Evolutionary conservation across 2,888 invertebrate genomes (phyloP).

Genomic region (Drosophila stalkeri): DNA sequence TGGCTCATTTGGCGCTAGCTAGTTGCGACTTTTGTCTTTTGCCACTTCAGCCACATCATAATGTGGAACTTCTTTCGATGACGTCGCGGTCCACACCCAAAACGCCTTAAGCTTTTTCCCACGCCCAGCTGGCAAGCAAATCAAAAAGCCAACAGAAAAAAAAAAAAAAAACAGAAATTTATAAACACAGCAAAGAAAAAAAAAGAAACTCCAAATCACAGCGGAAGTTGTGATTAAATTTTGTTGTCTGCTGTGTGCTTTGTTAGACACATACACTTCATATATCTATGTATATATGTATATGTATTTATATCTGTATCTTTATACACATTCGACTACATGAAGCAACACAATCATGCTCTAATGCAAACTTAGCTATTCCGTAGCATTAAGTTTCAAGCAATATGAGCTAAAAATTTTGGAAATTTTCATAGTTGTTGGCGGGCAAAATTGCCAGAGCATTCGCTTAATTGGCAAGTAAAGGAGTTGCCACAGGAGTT

Average conservation of each 20-base stretch:
- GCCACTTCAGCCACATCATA: not conserved
- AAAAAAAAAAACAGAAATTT: slow-evolving; percentile 32
- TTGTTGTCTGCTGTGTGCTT: slow-evolving; percentile 58
- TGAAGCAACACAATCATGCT: not conserved
- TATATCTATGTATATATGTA: not conserved
- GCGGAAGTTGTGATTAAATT: slow-evolving; percentile 75
- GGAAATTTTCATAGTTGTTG: slow-evolving; percentile 33
- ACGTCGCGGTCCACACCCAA: slow-evolving; percentile 62
- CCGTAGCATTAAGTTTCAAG: slow-evolving; percentile 14
- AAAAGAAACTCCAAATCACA: slow-evolving; percentile 53
- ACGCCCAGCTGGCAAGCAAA: slow-evolving; percentile 69
- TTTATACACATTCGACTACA: not conserved
- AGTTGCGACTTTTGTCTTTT: slow-evolving; percentile 10
- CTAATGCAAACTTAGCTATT: not conserved
- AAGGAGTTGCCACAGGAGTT: slow-evolving; percentile 14
- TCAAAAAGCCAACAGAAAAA: slow-evolving; percentile 41
- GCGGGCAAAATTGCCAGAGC: slow-evolving; percentile 29
- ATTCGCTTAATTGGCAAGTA: not conserved
- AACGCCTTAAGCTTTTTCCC: slow-evolving; percentile 75
- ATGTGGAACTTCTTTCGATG: slow-evolving; percentile 30
- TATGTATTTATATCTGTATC: not conserved
- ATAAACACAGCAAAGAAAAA: slow-evolving; percentile 20
- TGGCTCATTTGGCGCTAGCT: slow-evolving; percentile 48
- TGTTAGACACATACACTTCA: slow-evolving; percentile 26
- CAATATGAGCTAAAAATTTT: slow-evolving; percentile 28